A percentile compares a stretch with the other conserved stretches of the same genome.
These are phyloP conservation scores for Caprella mutica DNA, from an alignment of 2,888 invertebrate genomes.

Conservation along the genomic window DNA sequence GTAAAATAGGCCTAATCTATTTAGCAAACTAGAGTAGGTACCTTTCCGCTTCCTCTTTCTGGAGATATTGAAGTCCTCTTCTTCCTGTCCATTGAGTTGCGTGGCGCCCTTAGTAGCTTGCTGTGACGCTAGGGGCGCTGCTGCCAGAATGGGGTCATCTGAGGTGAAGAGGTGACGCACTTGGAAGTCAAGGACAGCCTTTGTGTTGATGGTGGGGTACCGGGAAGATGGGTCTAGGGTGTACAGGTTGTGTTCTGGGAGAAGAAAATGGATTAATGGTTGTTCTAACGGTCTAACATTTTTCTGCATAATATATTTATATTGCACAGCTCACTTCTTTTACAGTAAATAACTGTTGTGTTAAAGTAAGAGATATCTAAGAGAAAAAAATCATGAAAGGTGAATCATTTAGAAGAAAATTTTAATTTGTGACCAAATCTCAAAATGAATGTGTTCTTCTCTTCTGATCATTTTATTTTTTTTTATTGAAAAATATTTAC, in stretches of 20 bases:
- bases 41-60: constrained; percentile 56
- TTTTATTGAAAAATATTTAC: too few relatives aligned
- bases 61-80: constrained; percentile 46
- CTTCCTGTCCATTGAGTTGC: constrained; percentile 35
- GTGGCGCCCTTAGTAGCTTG: constrained; percentile 43
- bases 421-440: too few relatives aligned
- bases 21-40: too few relatives aligned
- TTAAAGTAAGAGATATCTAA: too few relatives aligned
- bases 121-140: constrained; percentile 36
- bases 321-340: too few relatives aligned
- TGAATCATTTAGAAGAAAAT: too few relatives aligned
- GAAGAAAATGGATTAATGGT: constrained; percentile 11
- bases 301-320: background rate
- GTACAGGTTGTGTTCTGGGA: constrained; percentile 24
- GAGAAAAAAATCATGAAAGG: too few relatives aligned
- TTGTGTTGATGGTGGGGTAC: constrained; percentile 68
- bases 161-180: constrained; percentile 55
- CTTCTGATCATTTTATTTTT: too few relatives aligned
- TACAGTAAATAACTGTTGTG: too few relatives aligned
- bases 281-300: background rate
- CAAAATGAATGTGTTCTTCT: too few relatives aligned
- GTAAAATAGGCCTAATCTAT: too few relatives aligned
- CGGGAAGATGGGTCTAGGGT: constrained; percentile 50
- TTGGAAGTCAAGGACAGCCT: constrained; percentile 63
- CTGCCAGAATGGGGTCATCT: constrained; percentile 54